Evolutionary conservation across 2,113 vertebrate genomes (phyloP).

Genomic region (Sylvietta virens): DNA sequence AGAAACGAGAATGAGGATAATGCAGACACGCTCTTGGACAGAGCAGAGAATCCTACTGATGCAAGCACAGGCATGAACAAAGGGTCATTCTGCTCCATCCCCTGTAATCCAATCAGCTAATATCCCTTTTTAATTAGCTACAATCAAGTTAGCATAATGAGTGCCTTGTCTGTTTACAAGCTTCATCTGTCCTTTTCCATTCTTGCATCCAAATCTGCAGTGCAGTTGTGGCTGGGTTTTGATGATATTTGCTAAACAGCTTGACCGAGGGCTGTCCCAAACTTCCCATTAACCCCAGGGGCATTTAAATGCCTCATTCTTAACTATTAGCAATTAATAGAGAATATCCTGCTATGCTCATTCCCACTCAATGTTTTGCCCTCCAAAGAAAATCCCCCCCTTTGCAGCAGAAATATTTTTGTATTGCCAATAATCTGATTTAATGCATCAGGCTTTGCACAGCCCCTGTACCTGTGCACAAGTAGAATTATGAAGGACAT

Average conservation of each 20-base stretch:
- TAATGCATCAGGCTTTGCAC: background rate
- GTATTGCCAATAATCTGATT: background rate
- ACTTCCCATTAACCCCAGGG: background rate
- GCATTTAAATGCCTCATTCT: background rate
- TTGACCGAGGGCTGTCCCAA: constrained; percentile 4
- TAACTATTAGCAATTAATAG: background rate
- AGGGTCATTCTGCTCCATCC: constrained; percentile 58
- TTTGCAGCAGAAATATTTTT: background rate
- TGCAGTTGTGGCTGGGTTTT: background rate
- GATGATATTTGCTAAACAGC: background rate
- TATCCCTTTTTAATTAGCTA: constrained; percentile 62
- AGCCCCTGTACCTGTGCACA: background rate
- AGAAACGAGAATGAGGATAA: background rate
- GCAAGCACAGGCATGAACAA: constrained; percentile 36
- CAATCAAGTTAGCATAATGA: constrained; percentile 57
- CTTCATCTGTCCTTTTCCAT: constrained; percentile 30
- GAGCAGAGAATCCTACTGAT: constrained; percentile 34
- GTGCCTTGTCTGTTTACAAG: constrained; percentile 44
- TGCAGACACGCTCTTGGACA: background rate
- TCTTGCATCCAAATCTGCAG: constrained; percentile 27
- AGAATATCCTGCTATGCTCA: background rate
- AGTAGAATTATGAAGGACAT: background rate
- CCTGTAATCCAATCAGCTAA: constrained; percentile 64
- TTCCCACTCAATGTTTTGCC: background rate
- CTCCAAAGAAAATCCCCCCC: background rate